A percentile compares a stretch with the other conserved stretches of the same genome.
Conservation (phyloP, 1,140 invertebrate genomes). For the Spodoptera frugiperda region DNA sequence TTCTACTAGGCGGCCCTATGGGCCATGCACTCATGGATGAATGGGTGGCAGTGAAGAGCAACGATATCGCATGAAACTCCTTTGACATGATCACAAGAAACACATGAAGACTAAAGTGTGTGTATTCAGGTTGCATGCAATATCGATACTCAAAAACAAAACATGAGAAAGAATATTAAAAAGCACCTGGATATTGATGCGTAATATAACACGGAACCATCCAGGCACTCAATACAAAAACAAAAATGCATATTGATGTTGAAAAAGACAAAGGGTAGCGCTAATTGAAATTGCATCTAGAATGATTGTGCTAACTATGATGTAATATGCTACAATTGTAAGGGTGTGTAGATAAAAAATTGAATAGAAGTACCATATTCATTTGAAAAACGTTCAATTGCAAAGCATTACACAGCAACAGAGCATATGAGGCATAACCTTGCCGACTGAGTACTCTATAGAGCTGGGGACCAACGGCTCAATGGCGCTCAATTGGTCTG, state of each 20-base stretch:
- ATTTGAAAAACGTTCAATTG: constrained; percentile 45
- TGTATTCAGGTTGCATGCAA: constrained; percentile 51
- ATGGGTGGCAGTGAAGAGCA: constrained; percentile 65
- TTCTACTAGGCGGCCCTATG: constrained; percentile 80
- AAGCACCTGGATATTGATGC: constrained; percentile 31
- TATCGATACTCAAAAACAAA: constrained; percentile 50
- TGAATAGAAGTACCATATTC: constrained; percentile 38
- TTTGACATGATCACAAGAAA: constrained; percentile 14
- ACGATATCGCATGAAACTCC: constrained; percentile 51
- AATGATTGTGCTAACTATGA: constrained; percentile 44
- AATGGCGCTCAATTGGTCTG: constrained; percentile 81
- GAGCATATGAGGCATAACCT: constrained; percentile 73
- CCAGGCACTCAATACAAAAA: constrained; percentile 35
- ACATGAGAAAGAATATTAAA: constrained; percentile 25
- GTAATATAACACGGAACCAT: constrained; percentile 28
- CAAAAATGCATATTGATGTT: constrained; percentile 26
- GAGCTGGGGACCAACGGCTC: constrained; percentile 72
- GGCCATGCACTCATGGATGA: constrained; percentile 74
- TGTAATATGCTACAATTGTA: constrained; percentile 31
- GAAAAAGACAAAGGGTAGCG: constrained; percentile 33
- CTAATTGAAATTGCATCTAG: constrained; percentile 34
- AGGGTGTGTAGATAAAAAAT: constrained; percentile 35
- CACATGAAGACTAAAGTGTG: constrained; percentile 14
- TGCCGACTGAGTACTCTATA: constrained; percentile 67
- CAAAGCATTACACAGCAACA: constrained; percentile 43